phyloP scores from a whole-genome alignment of 2,888 invertebrate species.

The Machimus rusticus region DNA sequence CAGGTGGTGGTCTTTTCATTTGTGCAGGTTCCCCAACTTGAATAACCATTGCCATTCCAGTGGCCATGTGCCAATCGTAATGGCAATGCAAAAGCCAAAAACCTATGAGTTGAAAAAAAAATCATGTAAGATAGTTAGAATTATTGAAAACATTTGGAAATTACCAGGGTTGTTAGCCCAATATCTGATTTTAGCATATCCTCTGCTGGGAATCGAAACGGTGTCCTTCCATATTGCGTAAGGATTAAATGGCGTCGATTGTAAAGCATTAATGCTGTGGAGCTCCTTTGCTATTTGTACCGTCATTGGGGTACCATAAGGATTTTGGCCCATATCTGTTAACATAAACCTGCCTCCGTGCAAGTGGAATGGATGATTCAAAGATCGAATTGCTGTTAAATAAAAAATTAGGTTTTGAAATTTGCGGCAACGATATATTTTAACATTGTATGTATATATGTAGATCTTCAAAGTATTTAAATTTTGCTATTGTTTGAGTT shows the following conservation, averaged over 20 bases:
- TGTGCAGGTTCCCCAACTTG: constrained; percentile 67
- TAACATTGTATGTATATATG: too few species aligned
- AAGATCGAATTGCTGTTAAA: constrained; percentile 53
- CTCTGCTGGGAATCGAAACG: constrained; percentile 56
- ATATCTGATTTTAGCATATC: constrained; percentile 56
- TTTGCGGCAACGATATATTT: background rate
- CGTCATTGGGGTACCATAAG: constrained; percentile 50
- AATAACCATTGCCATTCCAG: constrained; percentile 55
- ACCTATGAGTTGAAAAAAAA: constrained; percentile 48
- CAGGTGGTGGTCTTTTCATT: constrained; percentile 71
- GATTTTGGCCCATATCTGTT: constrained; percentile 53
- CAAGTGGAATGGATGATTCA: constrained; percentile 61
- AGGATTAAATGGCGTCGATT: constrained; percentile 44
- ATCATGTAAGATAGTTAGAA: constrained; percentile 17
- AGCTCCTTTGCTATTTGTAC: constrained; percentile 51
- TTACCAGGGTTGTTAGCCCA: constrained; percentile 54
- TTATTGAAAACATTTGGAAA: background rate
- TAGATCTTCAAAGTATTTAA: too few species aligned
- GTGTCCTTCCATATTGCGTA: constrained; percentile 57
- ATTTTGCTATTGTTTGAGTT: too few species aligned
- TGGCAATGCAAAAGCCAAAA: constrained; percentile 57
- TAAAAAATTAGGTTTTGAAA: background rate
- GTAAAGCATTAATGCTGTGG: background rate
- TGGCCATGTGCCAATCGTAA: constrained; percentile 55
- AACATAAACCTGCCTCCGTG: constrained; percentile 59